These are phyloP conservation scores for Asteroscopus sphinx DNA, from an alignment of 2,888 invertebrate genomes.

Conservation along the genomic window DNA sequence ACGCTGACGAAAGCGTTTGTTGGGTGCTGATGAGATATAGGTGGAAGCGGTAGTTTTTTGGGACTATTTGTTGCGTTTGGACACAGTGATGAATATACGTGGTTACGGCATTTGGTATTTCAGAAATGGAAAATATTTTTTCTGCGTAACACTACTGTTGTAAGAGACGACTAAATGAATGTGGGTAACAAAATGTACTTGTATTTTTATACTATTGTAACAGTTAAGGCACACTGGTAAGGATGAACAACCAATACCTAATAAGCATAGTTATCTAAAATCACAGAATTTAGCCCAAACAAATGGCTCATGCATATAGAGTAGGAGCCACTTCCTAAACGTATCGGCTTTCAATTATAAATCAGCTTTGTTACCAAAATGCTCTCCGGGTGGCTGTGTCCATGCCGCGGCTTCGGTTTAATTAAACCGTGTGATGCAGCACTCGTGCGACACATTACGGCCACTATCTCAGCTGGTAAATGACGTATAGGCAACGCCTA, in stretches of 20 bases:
- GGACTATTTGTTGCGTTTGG: slow-evolving; percentile 44
- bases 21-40: slow-evolving; percentile 52
- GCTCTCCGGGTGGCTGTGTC: slow-evolving; percentile 42
- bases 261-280: slow-evolving; percentile 41
- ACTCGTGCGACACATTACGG: slow-evolving; percentile 45
- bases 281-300: slow-evolving; percentile 33
- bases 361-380: slow-evolving; percentile 51
- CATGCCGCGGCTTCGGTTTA: slow-evolving; percentile 51
- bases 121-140: slow-evolving; percentile 2
- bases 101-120: slow-evolving; percentile 20
- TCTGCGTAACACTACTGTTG: too few species aligned
- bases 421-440: slow-evolving; percentile 59
- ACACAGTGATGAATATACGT: slow-evolving; percentile 33
- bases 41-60: slow-evolving; percentile 41
- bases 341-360: slow-evolving; percentile 60
- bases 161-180: too few species aligned
- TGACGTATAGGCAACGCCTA: slow-evolving; percentile 43
- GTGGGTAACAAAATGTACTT: too few species aligned
- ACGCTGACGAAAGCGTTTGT: slow-evolving; percentile 59
- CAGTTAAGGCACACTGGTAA: too few species aligned
- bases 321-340: slow-evolving; percentile 46
- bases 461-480: slow-evolving; percentile 56
- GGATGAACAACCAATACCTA: slow-evolving; percentile 19
- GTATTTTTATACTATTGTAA: too few species aligned
- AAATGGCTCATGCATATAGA: slow-evolving; percentile 52